These are phyloP conservation scores for Caenorhabditis plicata DNA, from an alignment of 2,888 invertebrate genomes.

Conservation along the genomic window DNA sequence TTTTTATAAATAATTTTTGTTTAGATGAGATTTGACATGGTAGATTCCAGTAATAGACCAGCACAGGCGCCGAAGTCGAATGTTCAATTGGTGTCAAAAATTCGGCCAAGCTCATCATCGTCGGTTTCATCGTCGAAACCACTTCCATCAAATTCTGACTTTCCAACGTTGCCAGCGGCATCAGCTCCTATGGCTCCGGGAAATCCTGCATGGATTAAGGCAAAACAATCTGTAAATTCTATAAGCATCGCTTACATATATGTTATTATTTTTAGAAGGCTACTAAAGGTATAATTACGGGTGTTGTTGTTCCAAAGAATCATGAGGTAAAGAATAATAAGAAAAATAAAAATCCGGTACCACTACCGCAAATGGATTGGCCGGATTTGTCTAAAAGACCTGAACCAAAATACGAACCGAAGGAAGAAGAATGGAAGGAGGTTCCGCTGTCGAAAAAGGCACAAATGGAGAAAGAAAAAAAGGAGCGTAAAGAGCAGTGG, in stretches of 20 bases:
- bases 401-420: no score
- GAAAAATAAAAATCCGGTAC: conserved; percentile 14
- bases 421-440: conserved; percentile 17
- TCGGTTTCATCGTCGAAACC: conserved; percentile 2
- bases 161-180: conserved; percentile 21
- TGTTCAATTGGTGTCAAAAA: conserved; percentile 16
- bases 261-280: conserved; percentile 11
- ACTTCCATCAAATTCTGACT: conserved; percentile 6
- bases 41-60: conserved; percentile 12
- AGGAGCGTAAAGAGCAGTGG: conserved; percentile 22
- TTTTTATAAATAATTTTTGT: not conserved
- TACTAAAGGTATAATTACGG: conserved; percentile 4
- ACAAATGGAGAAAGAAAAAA: conserved; percentile 14
- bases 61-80: conserved; percentile 17
- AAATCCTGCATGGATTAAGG: conserved; percentile 19
- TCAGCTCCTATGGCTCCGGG: conserved; percentile 18
- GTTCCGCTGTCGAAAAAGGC: conserved; percentile 33
- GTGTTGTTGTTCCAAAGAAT: conserved; percentile 19
- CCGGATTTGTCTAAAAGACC: no score
- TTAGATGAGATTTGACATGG: conserved; percentile 21
- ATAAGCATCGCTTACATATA: no score
- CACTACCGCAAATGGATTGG: not conserved
- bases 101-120: not conserved
- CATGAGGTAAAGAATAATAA: conserved; percentile 23
- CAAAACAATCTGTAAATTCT: conserved; percentile 12